Base-by-base conservation (phyloP, 2,113 vertebrate genomes). In the Aleadryas rufinucha region DNA sequence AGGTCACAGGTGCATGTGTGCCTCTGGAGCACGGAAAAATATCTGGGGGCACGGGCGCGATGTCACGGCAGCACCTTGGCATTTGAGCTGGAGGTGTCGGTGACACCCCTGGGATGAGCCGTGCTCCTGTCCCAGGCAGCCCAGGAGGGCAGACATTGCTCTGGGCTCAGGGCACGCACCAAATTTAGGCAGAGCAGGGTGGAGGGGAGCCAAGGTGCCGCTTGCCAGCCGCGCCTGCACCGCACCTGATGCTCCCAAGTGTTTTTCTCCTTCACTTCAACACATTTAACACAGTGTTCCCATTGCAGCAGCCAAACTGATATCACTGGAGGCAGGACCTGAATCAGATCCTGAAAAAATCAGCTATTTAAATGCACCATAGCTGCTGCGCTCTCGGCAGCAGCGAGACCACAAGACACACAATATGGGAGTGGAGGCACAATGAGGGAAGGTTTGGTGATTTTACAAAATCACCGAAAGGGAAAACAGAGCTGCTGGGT, bases 261-360 rank as follows among this genome's bases (percentile, higher is more conserved):
- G 80, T 28, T 85, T 65, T 90, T 90, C 85, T 93, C 78, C 81
- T 94, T 86, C 93, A 76, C 77, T 81, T 88, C 93, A 52, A 52
- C 72, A 69, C 68, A 23, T 72, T 80, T 89, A 64, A 95, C 90
- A 76, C 77, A 3, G 4, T 89, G 91, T 77, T 97, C 92, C 75
- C 72, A 45, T 42, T 6, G 13, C 50, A 65, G 65, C 77, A 82
- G 91, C 74, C 85, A 66, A 57, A 74, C 81, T 95, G 91, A 68
- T 79, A 65, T 80, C 91, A 91, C 93, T 64, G 72, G 69, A 77
- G 84, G 96, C 91, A 94, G 84, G 90, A 92, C 80, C 85, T 83
- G 83, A 93, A 85, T 93, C 90, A 82, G 87, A 91, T 42, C 41
- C 68, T 31, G 66, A 64, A 93, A 76, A 93, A 94, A 89, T 61